Base-by-base conservation (phyloP, 2,888 invertebrate genomes). In the Lissonota sp. region DNA sequence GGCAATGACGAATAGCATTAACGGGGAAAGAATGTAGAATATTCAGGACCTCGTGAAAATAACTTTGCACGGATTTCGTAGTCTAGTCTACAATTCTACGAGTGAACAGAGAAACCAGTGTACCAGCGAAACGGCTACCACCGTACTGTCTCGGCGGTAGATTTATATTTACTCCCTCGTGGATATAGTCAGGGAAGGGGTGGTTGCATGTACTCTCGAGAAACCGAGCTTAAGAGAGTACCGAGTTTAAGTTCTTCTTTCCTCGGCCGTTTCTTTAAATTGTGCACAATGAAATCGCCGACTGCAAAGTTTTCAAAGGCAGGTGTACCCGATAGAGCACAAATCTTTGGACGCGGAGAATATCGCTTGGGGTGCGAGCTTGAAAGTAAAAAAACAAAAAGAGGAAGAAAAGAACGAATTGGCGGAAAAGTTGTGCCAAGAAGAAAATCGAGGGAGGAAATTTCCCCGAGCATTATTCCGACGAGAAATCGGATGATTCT, bases 131-230 rank as follows among this genome's bases (percentile, higher is more conserved):
- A 60, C 14, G 60, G 49, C 49, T 60, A 58, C 49, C 51, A 16
- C 55, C 16, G 53, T 37, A 14, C 53, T 72, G 72, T 55, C 44
- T 72, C 42, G 16, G 14, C 51, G 8, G 37, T 7, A 63, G 72
- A 72, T 72, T 72, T 72, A 72, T 72, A 72, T 72, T 72, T 72
- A 72, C 42, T 72, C 55, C 63, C 72, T 72, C 37, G 55, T 63
- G 72, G 63, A 40, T 71, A n/a, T 71, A n/a, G 44, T 8, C 44
- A 4, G 10, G 7, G 44, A 4, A 44, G 44, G 53, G 16, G 14
- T 53, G 1, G 14, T 63, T 63, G 63, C 53, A 72, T 55, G 44
- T n/a, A 72, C 63, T 26, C 37, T 26, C 42, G 53, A 12, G 55
- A 42, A 53, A 63, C 63, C 12, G 44, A 42, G 26, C 26, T 42